Evolutionary conservation across 2,113 vertebrate species (phyloP).

Genomic region (Peromyscus maniculatus): DNA sequence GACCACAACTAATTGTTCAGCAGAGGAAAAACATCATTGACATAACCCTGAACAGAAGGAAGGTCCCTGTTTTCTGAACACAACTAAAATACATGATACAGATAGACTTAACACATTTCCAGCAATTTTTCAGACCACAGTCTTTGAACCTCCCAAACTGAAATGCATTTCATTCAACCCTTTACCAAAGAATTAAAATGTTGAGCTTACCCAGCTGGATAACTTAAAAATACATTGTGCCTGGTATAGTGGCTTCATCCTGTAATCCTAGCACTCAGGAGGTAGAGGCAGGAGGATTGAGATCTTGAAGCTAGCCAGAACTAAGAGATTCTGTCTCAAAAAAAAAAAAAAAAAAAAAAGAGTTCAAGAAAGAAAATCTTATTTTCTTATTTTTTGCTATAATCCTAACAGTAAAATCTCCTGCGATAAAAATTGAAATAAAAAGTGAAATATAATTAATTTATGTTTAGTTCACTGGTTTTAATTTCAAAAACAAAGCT

Average conservation of each 20-base stretch:
- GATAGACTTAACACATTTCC: neutral
- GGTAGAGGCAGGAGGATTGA: neutral
- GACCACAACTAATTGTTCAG: neutral
- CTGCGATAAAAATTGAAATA: neutral
- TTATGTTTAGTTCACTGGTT: neutral
- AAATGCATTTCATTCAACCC: neutral
- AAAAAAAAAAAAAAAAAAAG: neutral
- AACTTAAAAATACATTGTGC: neutral
- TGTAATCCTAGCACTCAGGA: neutral
- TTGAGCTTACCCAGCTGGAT: neutral
- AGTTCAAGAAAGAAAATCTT: neutral
- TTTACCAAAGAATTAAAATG: constrained; percentile 33
- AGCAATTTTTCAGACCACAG: neutral
- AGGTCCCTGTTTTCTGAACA: neutral
- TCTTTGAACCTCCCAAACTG: neutral
- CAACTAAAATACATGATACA: neutral
- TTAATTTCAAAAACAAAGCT: constrained; percentile 39
- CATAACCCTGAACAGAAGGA: neutral
- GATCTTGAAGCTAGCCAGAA: neutral
- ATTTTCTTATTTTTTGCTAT: neutral
- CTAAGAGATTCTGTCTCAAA: neutral
- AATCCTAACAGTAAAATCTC: constrained; percentile 23
- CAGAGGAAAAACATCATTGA: neutral
- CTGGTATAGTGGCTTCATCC: neutral
- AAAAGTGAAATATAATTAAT: constrained; percentile 35